A percentile compares a stretch with the other conserved stretches of the same genome.
Evolutionary conservation across 2,888 invertebrate species (phyloP).

Genomic region (Abrostola triplasia): DNA sequence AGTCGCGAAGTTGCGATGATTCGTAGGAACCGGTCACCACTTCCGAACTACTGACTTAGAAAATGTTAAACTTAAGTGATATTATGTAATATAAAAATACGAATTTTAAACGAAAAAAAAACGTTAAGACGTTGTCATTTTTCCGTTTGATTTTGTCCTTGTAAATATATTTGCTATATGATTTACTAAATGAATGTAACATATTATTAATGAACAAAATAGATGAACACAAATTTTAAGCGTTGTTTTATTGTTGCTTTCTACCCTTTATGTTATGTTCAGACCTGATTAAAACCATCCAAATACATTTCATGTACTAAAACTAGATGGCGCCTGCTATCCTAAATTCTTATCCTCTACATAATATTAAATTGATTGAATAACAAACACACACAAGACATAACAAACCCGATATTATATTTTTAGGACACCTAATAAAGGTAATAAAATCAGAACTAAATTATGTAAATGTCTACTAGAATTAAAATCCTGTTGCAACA

Average conservation of each 20-base stretch:
- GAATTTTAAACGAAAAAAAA: slow-evolving; percentile 86
- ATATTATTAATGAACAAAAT: slow-evolving; percentile 88
- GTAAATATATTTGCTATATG: slow-evolving; percentile 88
- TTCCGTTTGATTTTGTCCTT: slow-evolving; percentile 86
- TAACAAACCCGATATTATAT: no score
- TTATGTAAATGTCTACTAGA: no score
- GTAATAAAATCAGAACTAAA: no score
- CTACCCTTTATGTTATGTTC: slow-evolving; percentile 6
- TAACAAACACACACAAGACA: no score
- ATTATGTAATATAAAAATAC: slow-evolving; percentile 87
- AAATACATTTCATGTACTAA: no score
- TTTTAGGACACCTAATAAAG: no score
- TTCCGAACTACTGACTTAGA: slow-evolving; percentile 81
- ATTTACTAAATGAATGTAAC: slow-evolving; percentile 88
- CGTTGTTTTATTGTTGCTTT: slow-evolving; percentile 69
- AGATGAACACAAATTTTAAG: slow-evolving; percentile 86
- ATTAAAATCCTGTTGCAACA: no score
- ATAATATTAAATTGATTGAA: no score
- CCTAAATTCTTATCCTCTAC: no score
- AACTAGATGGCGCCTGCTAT: no score
- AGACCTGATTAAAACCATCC: background rate
- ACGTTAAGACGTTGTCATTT: slow-evolving; percentile 84
- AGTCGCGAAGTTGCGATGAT: slow-evolving; percentile 67
- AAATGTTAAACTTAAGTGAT: slow-evolving; percentile 84
- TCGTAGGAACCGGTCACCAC: slow-evolving; percentile 74